Conservation (phyloP, 2,797 vertebrate genomes). For the Coregonus suidteri region DNA sequence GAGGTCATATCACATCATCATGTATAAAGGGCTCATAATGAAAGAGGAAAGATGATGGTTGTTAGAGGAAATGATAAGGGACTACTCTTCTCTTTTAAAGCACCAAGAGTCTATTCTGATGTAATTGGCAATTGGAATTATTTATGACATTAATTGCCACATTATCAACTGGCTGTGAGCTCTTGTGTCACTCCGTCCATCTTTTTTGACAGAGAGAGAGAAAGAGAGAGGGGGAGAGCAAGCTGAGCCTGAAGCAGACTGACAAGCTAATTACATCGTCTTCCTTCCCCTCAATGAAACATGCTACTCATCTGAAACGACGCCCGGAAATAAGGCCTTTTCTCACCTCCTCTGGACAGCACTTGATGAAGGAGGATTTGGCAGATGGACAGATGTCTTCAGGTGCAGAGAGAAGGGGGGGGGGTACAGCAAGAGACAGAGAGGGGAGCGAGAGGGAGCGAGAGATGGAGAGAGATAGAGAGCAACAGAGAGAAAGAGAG, state of each 20-base stretch:
- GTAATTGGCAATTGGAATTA: slow-evolving; percentile 99
- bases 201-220: slow-evolving; percentile 83
- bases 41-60: slow-evolving; percentile 87
- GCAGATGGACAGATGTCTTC: slow-evolving; percentile 79
- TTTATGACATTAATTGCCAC: slow-evolving; percentile 99
- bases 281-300: slow-evolving; percentile 97
- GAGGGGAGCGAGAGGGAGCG: too few species aligned
- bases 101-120: slow-evolving; percentile 94
- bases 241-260: slow-evolving; percentile 98
- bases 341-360: slow-evolving; percentile 62
- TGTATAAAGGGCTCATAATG: slow-evolving; percentile 96
- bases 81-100: slow-evolving; percentile 78
- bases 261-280: slow-evolving; percentile 99
- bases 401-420: slow-evolving; percentile 75
- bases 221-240: slow-evolving; percentile 64
- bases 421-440: slow-evolving; percentile 24
- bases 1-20: slow-evolving; percentile 70
- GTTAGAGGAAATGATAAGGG: slow-evolving; percentile 94
- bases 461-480: slow-evolving; percentile 41
- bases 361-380: slow-evolving; percentile 72
- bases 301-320: slow-evolving; percentile 97
- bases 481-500: background rate
- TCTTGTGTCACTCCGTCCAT: slow-evolving; percentile 96
- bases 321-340: slow-evolving; percentile 93
- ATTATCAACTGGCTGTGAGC: slow-evolving; percentile 99